A percentile compares a stretch with the other conserved stretches of the same genome.
Conservation (phyloP, 2,888 invertebrate species). For the Troglohyphantes excavatus region DNA sequence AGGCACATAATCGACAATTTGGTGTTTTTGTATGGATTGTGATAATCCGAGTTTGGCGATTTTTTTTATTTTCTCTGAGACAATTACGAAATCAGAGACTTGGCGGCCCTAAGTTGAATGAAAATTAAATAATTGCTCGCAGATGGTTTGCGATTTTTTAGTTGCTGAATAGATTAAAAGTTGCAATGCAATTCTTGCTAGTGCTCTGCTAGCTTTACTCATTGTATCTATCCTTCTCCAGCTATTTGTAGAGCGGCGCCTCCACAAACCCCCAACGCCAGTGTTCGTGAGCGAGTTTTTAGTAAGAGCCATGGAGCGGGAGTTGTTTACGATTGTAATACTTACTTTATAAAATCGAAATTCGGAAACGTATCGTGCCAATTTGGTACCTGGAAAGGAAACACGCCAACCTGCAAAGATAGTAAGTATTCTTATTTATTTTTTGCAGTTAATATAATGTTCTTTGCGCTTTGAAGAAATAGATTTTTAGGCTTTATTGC, state of each 20-base stretch:
- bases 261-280: slow-evolving; percentile 13
- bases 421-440: slow-evolving; percentile 47
- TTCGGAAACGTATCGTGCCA: slow-evolving; percentile 25
- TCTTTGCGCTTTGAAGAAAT: neutral
- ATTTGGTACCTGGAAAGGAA: slow-evolving; percentile 63
- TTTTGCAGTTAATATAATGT: neutral
- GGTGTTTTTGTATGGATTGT: too few species aligned
- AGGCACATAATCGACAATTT: too few species aligned
- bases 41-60: too few species aligned
- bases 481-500: too few species aligned
- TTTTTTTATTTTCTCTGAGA: too few species aligned
- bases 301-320: neutral
- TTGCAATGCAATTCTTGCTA: too few species aligned
- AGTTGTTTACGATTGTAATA: slow-evolving; percentile 20
- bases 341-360: neutral
- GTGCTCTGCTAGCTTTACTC: too few species aligned
- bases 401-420: slow-evolving; percentile 43
- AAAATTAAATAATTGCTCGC: too few species aligned
- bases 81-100: too few species aligned
- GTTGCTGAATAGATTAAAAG: too few species aligned
- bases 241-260: slow-evolving; percentile 14
- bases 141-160: too few species aligned
- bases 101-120: too few species aligned
- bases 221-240: neutral
- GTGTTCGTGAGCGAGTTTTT: neutral